These are phyloP conservation scores for Gymnogyps californianus DNA, from an alignment of 2,113 vertebrate species.

Conservation along the genomic window DNA sequence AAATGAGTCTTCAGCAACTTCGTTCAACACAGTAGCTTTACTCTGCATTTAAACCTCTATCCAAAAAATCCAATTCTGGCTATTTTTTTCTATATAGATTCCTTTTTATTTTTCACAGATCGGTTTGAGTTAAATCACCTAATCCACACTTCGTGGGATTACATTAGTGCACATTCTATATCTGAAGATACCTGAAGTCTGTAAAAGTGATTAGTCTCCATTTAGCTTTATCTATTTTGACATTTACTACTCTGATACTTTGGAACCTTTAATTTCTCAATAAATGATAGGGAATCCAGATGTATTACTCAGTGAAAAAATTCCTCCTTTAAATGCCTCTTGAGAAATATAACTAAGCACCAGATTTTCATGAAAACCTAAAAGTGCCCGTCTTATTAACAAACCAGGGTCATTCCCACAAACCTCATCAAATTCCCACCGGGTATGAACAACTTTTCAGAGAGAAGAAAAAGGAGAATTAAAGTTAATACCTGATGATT, in stretches of 20 bases:
- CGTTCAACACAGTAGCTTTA: not conserved
- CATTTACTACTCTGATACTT: not conserved
- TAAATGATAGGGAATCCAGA: not conserved
- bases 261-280: not conserved
- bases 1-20: conserved; percentile 17
- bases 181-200: not conserved
- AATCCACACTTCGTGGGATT: not conserved
- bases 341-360: not conserved
- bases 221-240: not conserved
- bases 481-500: not conserved
- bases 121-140: not conserved
- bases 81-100: not conserved
- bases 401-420: not conserved
- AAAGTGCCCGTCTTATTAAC: not conserved
- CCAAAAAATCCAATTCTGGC: not conserved
- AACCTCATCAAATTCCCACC: not conserved
- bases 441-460: not conserved
- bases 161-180: not conserved
- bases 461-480: not conserved
- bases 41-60: not conserved
- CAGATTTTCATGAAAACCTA: not conserved
- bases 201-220: not conserved
- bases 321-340: not conserved
- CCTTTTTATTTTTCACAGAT: not conserved
- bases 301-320: not conserved